phyloP scores from a whole-genome alignment of 2,113 vertebrate species.

The Vanacampus margaritifer region DNA sequence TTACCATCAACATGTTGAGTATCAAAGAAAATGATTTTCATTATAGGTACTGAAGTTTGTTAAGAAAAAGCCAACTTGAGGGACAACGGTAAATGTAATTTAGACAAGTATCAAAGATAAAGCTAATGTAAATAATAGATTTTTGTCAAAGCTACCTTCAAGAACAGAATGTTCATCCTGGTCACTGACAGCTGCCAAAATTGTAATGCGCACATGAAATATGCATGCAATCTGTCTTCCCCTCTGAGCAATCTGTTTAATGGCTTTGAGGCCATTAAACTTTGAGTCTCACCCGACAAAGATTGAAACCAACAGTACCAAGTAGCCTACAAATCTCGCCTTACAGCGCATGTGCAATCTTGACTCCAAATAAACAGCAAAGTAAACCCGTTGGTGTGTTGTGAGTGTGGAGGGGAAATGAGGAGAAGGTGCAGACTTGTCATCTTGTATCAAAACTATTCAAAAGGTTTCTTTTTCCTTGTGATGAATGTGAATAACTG shows the following conservation, averaged over 20 bases:
- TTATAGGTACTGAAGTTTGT: background rate
- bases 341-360: background rate
- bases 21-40: no score
- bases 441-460: no score
- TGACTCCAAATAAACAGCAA: no score
- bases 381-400: no score
- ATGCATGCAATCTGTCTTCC: conserved; percentile 29
- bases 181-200: conserved; percentile 22
- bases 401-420: no score
- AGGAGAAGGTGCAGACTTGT: no score
- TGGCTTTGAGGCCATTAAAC: conserved; percentile 1
- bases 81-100: background rate
- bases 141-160: conserved; percentile 24
- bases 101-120: background rate
- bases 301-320: background rate
- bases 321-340: background rate
- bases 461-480: no score
- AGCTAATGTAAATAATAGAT: conserved; percentile 13
- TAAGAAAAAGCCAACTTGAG: background rate
- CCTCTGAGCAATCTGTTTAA: conserved; percentile 25
- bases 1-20: no score
- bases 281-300: background rate
- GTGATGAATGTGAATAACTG: no score
- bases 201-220: conserved; percentile 38
- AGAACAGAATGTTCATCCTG: conserved; percentile 1